These are phyloP conservation scores for Brenthis ino DNA, from an alignment of 2,888 invertebrate species.

Conservation along the genomic window DNA sequence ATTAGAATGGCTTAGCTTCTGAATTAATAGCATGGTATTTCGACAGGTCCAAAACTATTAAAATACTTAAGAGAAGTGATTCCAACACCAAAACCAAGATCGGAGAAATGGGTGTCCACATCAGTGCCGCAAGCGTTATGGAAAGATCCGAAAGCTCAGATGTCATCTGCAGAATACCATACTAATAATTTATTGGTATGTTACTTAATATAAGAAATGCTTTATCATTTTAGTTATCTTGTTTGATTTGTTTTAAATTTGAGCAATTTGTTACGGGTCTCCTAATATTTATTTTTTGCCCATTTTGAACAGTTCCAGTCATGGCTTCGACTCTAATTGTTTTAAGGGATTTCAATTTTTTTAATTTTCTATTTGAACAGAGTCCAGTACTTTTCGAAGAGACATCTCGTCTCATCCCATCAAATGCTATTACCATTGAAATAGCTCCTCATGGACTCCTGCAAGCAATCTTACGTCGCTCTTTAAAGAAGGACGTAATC, in stretches of 20 bases:
- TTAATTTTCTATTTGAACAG: conserved; percentile 42
- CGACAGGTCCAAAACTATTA: conserved; percentile 84
- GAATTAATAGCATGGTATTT: not conserved
- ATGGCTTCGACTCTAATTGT: not conserved
- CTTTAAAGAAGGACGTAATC: conserved; percentile 86
- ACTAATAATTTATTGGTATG: conserved; percentile 90
- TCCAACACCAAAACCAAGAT: conserved; percentile 85
- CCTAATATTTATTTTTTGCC: no score
- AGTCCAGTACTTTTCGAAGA: conserved; percentile 91
- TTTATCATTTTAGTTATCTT: not conserved
- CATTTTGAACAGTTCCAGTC: not conserved
- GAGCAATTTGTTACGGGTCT: no score
- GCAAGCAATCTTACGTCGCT: conserved; percentile 92
- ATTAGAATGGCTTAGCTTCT: not conserved
- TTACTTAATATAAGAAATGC: not conserved
- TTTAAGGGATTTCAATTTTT: not conserved
- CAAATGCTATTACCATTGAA: conserved; percentile 92
- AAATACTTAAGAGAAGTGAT: conserved; percentile 85
- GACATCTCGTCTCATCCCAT: conserved; percentile 89
- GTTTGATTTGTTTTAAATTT: no score
- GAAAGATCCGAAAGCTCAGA: conserved; percentile 84
- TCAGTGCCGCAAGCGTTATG: conserved; percentile 89
- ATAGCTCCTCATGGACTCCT: conserved; percentile 95
- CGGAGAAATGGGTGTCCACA: conserved; percentile 91
- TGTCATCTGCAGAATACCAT: conserved; percentile 93